Conservation (phyloP, 2,888 invertebrate genomes). For the Rhorus exstirpatorius region DNA sequence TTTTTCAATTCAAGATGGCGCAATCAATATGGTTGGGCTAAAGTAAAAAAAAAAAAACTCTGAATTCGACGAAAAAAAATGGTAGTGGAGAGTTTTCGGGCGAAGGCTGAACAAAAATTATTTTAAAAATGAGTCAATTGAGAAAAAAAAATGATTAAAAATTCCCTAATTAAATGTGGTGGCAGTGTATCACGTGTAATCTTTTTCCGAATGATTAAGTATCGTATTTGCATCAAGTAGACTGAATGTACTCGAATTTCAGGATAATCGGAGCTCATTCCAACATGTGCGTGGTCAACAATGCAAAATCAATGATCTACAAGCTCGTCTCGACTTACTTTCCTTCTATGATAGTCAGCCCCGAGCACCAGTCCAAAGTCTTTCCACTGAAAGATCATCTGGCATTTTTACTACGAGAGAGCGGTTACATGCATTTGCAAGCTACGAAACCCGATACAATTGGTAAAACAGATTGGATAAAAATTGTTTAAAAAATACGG, state of each 20-base stretch:
- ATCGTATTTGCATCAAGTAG: no score
- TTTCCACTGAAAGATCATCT: constrained; percentile 86
- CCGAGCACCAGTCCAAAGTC: constrained; percentile 86
- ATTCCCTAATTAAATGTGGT: no score
- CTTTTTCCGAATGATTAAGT: no score
- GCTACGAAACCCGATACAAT: constrained; percentile 96
- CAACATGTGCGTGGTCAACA: constrained; percentile 88
- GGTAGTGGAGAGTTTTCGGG: no score
- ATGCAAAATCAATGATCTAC: constrained; percentile 78
- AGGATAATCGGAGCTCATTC: constrained; percentile 88
- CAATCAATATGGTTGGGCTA: no score
- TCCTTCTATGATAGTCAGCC: constrained; percentile 88
- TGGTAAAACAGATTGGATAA: constrained; percentile 88
- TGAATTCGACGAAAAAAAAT: no score
- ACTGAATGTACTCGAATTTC: constrained; percentile 58
- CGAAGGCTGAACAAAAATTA: no score
- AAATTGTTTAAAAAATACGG: no score
- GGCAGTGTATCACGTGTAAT: no score
- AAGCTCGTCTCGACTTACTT: constrained; percentile 87
- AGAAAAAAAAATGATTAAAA: constrained; percentile 1
- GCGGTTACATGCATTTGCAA: constrained; percentile 92
- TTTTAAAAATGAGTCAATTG: no score
- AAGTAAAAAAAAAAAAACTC: no score
- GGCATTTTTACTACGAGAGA: constrained; percentile 84
- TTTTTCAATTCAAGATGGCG: no score